Base-by-base conservation (phyloP, 1,140 invertebrate genomes). In the Matsumurasca onukii region DNA sequence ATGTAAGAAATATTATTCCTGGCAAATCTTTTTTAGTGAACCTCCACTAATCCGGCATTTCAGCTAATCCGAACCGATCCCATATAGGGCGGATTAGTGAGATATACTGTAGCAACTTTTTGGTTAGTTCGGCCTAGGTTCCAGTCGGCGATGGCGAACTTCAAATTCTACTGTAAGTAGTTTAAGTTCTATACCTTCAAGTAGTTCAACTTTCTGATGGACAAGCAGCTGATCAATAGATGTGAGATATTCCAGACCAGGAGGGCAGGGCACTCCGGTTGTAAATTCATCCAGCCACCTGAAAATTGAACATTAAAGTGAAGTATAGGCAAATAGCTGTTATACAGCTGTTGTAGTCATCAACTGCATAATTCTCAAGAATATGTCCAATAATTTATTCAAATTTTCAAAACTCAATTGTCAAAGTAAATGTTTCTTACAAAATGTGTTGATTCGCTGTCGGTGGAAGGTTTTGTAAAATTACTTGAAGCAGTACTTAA, bases 231-330 rank as follows among this genome's bases (percentile, higher is more conserved):
- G 88, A 80, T 97, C 94, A 85, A 97, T 88, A 85, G 85, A 86
- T 78, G 91, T 92, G 82, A 97, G 89, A 86, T 94, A 97, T 85
- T 95, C 94, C 84, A 98, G 89, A 72, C 94, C 95, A 76, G 87
- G 91, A 63, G 91, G 95, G 83, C 90, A 95, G 78, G 88, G 52
- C 77, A 73, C 73, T 84, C 86, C 81, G 84, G 83, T 69, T 86
- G 90, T 78, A 87, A 84, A 82, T 81, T 86, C 89, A 92, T 92
- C 91, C 91, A 95, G 71, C 88, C 90, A 86, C 85, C 91, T 92
- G 77, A 13, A 49, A 27, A 45, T 15, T 17, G 52, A 66, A 68
- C 29, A 31, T 9, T 25, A 67, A 9, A 63, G 63, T 9, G 5
- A 5, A 66, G 12, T 51, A 3, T 22, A n/a, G 48, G 13, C 9